Evolutionary conservation across 2,888 invertebrate genomes (phyloP), one percentile per base, ranked within the genome.

Genomic region (Diogma glabrata): DNA sequence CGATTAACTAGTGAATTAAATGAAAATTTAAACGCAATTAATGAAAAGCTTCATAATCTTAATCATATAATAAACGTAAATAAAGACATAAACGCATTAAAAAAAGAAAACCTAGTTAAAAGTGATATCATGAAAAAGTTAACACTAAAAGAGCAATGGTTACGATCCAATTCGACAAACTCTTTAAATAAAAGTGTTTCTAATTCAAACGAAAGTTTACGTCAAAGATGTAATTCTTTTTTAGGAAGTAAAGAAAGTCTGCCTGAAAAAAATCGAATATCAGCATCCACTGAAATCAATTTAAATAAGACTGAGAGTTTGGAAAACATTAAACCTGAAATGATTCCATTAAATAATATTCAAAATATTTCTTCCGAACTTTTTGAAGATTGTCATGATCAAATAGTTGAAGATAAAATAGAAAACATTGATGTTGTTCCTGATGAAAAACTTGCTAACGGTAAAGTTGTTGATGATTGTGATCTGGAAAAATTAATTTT

Each of bases 51-150:
- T 4, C 67, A 69, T 56, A 64, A 66, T 43, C 54, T 70, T 4
- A 70, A 68, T 55, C 69, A 63, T 51, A 64, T 67, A 54, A 62
- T 69, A n/a, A 69, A 68, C 57, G 60, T 70, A 61, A 67, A 64
- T 49, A 70, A 67, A 46, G 69, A 70, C 52, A 58, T 70, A 4
- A 66, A 68, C 47, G 63, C 60, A 38, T 54, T 70, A 53, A 65
- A 66, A 47, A 67, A 67, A 49, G 68, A 70, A 36, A 67, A 66
- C 55, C 54, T 67, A 8, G 67, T 70, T 3, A 67, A 63, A 47
- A 67, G 64, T 53, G 70, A 70, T 52, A 70, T 70, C 30, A 59
- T 67, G 50, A 67, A 64, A 46, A 70, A 70, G 55, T 54, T 70
- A 2, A 66, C 65, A 1, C 59, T 70, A 12, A 70, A 70, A 51